phyloP scores from a whole-genome alignment of 2,888 invertebrate genomes.

The Eupithecia pulchellata region DNA sequence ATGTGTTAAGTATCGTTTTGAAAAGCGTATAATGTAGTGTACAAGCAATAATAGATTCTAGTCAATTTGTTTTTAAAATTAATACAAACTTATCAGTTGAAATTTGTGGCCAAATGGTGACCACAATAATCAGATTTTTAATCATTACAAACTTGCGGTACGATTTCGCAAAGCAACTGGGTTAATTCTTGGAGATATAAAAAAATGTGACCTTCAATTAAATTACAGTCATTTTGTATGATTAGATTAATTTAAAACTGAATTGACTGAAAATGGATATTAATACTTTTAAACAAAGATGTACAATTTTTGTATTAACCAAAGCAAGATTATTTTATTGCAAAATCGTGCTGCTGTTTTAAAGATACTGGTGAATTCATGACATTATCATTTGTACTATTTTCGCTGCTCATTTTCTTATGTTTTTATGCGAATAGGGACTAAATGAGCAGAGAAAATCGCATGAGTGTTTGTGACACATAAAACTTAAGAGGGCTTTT shows the following conservation, averaged over 20 bases:
- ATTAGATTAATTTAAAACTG: too few species aligned
- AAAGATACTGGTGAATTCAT: neutral
- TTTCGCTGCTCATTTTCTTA: too few species aligned
- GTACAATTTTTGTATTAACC: too few species aligned
- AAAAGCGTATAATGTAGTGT: neutral
- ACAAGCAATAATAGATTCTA: constrained; percentile 1
- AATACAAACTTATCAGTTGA: neutral
- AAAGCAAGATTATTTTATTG: neutral
- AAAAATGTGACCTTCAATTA: neutral
- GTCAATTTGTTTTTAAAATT: neutral
- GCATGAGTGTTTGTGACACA: too few species aligned
- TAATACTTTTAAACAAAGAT: too few species aligned
- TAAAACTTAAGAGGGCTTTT: too few species aligned
- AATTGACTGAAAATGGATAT: too few species aligned
- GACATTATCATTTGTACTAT: too few species aligned
- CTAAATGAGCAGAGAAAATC: too few species aligned
- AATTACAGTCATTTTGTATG: too few species aligned
- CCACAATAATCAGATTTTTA: neutral
- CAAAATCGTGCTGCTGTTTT: neutral
- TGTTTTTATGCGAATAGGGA: too few species aligned
- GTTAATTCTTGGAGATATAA: neutral
- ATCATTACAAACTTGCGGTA: neutral
- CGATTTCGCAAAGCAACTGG: neutral
- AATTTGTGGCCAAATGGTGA: neutral
- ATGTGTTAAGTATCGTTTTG: neutral